Conservation (phyloP, 2,113 vertebrate species). For the Antennarius striatus region DNA sequence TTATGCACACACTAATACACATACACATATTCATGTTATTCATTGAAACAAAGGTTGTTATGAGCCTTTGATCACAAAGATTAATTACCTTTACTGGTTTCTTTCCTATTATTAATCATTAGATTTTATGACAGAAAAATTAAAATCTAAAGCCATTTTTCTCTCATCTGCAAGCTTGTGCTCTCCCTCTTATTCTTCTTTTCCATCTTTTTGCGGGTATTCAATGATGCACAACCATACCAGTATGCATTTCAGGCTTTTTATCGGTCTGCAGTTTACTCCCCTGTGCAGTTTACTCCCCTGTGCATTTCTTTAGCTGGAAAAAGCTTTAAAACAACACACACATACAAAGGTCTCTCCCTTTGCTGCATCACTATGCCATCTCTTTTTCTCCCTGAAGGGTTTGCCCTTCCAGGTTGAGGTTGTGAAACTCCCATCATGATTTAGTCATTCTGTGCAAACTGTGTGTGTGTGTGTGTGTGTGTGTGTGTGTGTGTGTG, state of each 20-base stretch:
- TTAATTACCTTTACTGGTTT: too few species aligned
- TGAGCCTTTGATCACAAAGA: too few species aligned
- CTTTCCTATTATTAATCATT: too few species aligned
- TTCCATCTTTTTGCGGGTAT: neutral
- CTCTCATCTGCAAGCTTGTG: neutral
- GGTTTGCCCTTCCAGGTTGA: slow-evolving; percentile 36
- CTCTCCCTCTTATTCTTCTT: neutral
- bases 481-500: too few species aligned
- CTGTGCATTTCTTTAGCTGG: slow-evolving; percentile 5
- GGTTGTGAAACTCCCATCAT: slow-evolving; percentile 50
- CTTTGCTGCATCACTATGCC: slow-evolving; percentile 32
- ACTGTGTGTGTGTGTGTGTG: too few species aligned
- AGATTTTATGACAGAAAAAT: neutral
- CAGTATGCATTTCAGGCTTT: neutral
- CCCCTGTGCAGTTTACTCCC: slow-evolving; percentile 6
- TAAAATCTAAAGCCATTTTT: neutral
- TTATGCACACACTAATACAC: too few species aligned
- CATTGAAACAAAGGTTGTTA: too few species aligned
- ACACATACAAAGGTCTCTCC: slow-evolving; percentile 7
- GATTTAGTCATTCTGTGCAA: slow-evolving; percentile 46
- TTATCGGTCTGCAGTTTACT: slow-evolving; percentile 14
- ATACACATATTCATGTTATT: too few species aligned
- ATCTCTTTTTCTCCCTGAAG: slow-evolving; percentile 42
- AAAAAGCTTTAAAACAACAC: neutral
- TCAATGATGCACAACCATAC: neutral